Conservation (phyloP, 2,113 vertebrate species). For the Boulengeromyrus knoepffleri region DNA sequence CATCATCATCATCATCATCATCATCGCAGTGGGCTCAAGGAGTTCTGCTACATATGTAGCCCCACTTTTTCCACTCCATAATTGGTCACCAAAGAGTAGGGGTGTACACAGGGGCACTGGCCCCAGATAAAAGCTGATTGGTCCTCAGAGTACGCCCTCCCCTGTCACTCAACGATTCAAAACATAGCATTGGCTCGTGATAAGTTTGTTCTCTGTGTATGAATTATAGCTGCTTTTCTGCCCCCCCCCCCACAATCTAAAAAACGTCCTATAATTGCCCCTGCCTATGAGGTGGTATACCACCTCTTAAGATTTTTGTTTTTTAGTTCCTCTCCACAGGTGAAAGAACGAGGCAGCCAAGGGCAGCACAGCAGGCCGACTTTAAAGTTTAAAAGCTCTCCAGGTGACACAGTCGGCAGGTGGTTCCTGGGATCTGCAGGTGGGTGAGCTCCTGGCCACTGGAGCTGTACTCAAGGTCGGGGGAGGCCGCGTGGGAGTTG, state of each 20-base stretch:
- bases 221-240: background rate
- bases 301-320: constrained; percentile 19
- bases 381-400: constrained; percentile 59
- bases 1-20: background rate
- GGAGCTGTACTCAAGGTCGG: background rate
- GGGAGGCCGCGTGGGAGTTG: background rate
- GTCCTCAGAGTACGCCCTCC: background rate
- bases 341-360: constrained; percentile 36
- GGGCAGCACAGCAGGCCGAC: constrained; percentile 41
- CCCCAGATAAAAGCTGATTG: background rate
- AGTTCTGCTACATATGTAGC: background rate
- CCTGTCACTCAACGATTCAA: background rate
- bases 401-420: constrained; percentile 42
- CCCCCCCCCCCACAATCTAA: background rate
- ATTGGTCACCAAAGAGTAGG: constrained; percentile 16
- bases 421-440: constrained; percentile 51
- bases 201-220: background rate
- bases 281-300: constrained; percentile 35
- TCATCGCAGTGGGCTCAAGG: background rate
- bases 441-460: constrained; percentile 38
- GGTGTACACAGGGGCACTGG: background rate
- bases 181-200: background rate
- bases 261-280: background rate
- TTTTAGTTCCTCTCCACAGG: background rate
- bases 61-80: constrained; percentile 19